Percentiles rank a stretch among this genome's conserved stretches.
Evolutionary conservation across 1,140 invertebrate genomes (phyloP).

Genomic region (Drosophila leontia): DNA sequence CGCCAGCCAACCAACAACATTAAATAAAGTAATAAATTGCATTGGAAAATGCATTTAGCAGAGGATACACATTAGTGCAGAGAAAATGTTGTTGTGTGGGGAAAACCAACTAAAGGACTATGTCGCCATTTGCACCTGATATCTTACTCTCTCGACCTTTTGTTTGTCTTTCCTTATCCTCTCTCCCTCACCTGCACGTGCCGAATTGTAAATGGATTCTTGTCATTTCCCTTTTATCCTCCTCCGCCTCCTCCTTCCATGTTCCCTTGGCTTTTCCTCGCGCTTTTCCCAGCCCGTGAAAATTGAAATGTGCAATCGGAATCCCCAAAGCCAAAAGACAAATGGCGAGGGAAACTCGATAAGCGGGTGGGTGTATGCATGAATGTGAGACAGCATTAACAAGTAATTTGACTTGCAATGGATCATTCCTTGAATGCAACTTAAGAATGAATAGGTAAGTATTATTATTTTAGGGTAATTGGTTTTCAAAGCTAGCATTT

Average conservation of each 20-base stretch:
- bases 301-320: slow-evolving; percentile 54
- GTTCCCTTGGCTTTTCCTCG: slow-evolving; percentile 20
- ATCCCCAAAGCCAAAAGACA: slow-evolving; percentile 25
- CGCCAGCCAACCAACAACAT: slow-evolving; percentile 6
- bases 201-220: slow-evolving; percentile 67
- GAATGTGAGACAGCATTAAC: slow-evolving; percentile 23
- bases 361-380: slow-evolving; percentile 22
- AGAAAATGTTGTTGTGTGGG: slow-evolving; percentile 5
- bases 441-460: neutral
- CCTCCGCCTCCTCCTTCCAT: neutral
- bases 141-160: slow-evolving; percentile 4
- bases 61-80: slow-evolving; percentile 35
- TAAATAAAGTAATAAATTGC: slow-evolving; percentile 24
- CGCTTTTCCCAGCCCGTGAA: slow-evolving; percentile 6
- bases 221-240: slow-evolving; percentile 2
- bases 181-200: slow-evolving; percentile 44
- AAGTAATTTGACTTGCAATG: slow-evolving; percentile 32
- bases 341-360: slow-evolving; percentile 23
- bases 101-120: slow-evolving; percentile 20
- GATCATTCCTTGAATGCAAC: slow-evolving; percentile 8
- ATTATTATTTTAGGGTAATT: slow-evolving; percentile 8
- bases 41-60: slow-evolving; percentile 49
- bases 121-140: slow-evolving; percentile 42
- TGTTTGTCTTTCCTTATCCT: slow-evolving; percentile 1
- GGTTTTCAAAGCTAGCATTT: neutral